Base-by-base conservation (phyloP, 2,888 invertebrate species). In the Tetragnatha montana region DNA sequence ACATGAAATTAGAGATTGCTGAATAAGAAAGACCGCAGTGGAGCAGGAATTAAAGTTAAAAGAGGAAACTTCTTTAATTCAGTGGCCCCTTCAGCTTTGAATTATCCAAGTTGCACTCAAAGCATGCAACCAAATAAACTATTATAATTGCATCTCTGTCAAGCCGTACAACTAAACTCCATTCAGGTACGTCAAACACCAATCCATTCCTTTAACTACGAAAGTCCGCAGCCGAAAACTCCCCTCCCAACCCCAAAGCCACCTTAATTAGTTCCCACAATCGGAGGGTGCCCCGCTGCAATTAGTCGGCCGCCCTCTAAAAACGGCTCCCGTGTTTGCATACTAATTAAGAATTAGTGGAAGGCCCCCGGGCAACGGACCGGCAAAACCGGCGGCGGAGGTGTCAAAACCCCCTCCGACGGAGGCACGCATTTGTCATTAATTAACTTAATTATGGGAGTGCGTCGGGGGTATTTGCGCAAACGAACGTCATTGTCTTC, bases 341-440 rank as follows among this genome's bases (percentile, higher is more conserved):
- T 85, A 89, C 89, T 89, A 89, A 89, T 89, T 89, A 89, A 85
- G 89, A 89, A 89, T 89, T 89, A 89, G 89, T 89, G 85, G 89
- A 89, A 70, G 81, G 60, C 71, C 89, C 89, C 17, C n/a, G 47
- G 35, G 79, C 74, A 75, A n/a, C 17, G 84, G 60, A 80, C 84
- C 84, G 79, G 84, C 79, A 87, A 81, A 87, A 74, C 81, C 87
- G 80, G 85, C 75, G 68, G 73, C 76, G 81, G 82, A 88, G 88
- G 88, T 88, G 88, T 88, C 88, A 88, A 84, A 88, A 88, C 83
- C 88, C 88, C 83, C 73, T 84, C 88, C 88, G 79, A 17, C 88
- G 83, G 81, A 81, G 87, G 87, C 60, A 60, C 10, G 81, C 89
- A 89, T 89, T 89, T 89, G 89, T 89, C 89, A 89, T 89, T 89